These are phyloP conservation scores for Dicrurus megarhynchus DNA, from an alignment of 2,113 vertebrate genomes.

Conservation along the genomic window DNA sequence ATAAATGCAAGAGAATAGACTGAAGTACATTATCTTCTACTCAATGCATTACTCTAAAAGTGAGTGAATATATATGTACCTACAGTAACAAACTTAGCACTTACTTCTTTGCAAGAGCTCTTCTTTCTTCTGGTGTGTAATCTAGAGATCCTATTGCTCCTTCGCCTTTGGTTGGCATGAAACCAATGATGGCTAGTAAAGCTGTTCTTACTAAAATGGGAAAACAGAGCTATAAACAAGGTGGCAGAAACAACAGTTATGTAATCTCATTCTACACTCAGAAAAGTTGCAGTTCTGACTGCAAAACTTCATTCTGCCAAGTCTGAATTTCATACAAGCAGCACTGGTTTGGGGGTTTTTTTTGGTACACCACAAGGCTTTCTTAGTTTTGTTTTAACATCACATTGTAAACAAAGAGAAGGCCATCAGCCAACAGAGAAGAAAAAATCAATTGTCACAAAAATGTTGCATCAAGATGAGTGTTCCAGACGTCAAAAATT, in stretches of 20 bases:
- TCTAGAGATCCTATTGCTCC: slow-evolving; percentile 98
- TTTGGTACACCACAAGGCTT: background rate
- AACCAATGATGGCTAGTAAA: slow-evolving; percentile 95
- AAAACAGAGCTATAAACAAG: slow-evolving; percentile 44
- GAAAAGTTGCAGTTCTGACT: background rate
- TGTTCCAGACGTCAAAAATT: background rate
- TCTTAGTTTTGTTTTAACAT: background rate
- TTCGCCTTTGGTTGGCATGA: slow-evolving; percentile 99
- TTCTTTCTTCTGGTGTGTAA: slow-evolving; percentile 95
- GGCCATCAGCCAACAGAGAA: background rate
- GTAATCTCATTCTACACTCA: background rate
- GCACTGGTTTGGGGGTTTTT: background rate
- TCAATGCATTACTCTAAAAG: background rate
- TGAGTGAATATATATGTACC: background rate
- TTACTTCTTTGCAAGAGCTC: slow-evolving; percentile 96
- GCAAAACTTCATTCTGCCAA: background rate
- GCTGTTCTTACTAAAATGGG: slow-evolving; percentile 89
- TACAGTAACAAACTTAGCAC: slow-evolving; percentile 33
- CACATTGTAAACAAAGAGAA: background rate
- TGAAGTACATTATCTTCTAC: background rate
- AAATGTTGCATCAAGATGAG: background rate
- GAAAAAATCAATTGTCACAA: background rate
- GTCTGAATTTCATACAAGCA: background rate
- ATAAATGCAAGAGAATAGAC: background rate
- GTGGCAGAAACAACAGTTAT: background rate